These are phyloP conservation scores for Scaptomyza polygonia DNA, from an alignment of 2,888 invertebrate genomes.

Conservation along the genomic window DNA sequence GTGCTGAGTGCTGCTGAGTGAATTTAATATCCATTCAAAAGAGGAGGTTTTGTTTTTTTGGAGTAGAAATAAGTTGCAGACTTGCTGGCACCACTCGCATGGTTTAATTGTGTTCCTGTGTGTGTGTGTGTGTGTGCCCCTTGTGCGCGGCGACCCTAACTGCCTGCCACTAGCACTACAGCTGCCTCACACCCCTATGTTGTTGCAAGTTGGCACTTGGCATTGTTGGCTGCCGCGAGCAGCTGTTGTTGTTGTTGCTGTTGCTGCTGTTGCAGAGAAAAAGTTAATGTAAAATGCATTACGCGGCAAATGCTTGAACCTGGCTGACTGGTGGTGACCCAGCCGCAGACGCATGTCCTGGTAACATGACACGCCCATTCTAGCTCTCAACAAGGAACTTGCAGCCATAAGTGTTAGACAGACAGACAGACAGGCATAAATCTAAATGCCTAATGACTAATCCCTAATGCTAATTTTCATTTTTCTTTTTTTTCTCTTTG, in stretches of 20 bases:
- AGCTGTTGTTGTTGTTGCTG: constrained; percentile 32
- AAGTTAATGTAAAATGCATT: constrained; percentile 78
- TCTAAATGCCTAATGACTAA: constrained; percentile 61
- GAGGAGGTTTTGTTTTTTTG: constrained; percentile 9
- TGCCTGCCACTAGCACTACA: constrained; percentile 12
- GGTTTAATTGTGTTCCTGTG: constrained; percentile 20
- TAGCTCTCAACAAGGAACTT: constrained; percentile 42
- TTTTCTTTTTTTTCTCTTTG: constrained; percentile 29
- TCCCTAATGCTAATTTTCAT: constrained; percentile 56
- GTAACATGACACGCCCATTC: constrained; percentile 55
- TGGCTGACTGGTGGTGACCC: constrained; percentile 43
- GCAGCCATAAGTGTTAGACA: constrained; percentile 42
- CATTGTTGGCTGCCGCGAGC: constrained; percentile 58
- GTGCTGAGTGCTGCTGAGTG: constrained; percentile 45
- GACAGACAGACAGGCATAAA: constrained; percentile 46
- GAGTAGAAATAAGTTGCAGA: constrained; percentile 35
- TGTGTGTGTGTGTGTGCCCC: constrained; percentile 26
- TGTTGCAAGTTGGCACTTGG: constrained; percentile 52
- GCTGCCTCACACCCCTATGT: constrained; percentile 18
- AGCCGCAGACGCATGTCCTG: constrained; percentile 53
- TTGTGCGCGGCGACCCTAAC: constrained; percentile 39
- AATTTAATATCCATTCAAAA: constrained; percentile 57
- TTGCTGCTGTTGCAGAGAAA: constrained; percentile 22
- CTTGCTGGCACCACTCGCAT: constrained; percentile 48
- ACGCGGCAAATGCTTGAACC: constrained; percentile 71